phyloP scores from a whole-genome alignment of 92 coral and sea anemone species.

The Heliopora coerulea region DNA sequence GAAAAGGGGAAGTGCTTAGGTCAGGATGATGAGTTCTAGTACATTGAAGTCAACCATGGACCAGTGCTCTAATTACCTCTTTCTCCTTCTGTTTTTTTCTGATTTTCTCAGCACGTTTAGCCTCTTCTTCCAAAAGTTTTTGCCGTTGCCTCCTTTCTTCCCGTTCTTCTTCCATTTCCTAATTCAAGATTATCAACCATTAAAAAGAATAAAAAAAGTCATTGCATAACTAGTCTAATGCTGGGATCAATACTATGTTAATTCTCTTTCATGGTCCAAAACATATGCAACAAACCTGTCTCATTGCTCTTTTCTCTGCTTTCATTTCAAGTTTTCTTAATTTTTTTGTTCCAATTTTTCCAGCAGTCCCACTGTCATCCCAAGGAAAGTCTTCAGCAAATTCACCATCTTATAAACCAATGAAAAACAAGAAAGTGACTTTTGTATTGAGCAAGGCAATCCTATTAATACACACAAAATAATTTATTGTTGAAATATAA shows the following conservation, averaged over 20 bases:
- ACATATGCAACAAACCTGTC: constrained; percentile 68
- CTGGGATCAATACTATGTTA: no score
- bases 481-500: no score
- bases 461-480: no score
- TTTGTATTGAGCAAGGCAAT: no score
- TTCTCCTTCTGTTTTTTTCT: constrained; percentile 67
- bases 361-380: constrained; percentile 66
- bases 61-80: constrained; percentile 48
- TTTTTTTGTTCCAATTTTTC: constrained; percentile 93
- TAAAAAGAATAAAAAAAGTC: no score
- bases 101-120: constrained; percentile 72
- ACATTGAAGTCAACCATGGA: no score
- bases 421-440: no score
- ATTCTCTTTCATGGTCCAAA: no score
- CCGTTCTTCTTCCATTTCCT: constrained; percentile 95
- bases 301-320: constrained; percentile 82
- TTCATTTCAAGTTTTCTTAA: constrained; percentile 80
- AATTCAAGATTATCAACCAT: constrained; percentile 2
- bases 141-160: constrained; percentile 90
- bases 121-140: constrained; percentile 71
- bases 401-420: constrained; percentile 50
- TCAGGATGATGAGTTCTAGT: no score
- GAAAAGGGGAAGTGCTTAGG: no score
- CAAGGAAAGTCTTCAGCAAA: constrained; percentile 63
- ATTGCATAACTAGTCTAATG: no score